Evolutionary conservation across 2,113 vertebrate species (phyloP).

Genomic region (Callaeas wilsoni): DNA sequence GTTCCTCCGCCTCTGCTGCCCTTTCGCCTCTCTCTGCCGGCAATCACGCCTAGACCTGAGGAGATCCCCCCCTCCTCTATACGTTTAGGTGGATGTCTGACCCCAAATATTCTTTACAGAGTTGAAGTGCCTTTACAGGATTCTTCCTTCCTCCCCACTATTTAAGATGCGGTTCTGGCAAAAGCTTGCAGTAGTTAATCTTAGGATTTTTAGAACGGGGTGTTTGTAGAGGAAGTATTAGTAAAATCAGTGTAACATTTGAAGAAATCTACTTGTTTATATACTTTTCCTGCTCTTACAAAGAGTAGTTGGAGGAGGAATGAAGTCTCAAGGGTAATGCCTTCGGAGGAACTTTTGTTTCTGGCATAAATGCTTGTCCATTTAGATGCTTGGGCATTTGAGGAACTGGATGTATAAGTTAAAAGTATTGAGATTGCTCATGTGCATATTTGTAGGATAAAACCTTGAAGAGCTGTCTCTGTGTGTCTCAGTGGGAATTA

Average conservation of each 20-base stretch:
- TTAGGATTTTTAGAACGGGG: neutral
- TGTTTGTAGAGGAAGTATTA: neutral
- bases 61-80: accelerated
- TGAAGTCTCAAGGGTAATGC: neutral
- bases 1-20: neutral
- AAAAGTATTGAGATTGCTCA: neutral
- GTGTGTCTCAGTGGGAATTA: neutral
- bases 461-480: neutral
- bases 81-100: neutral
- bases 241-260: neutral
- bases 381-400: neutral
- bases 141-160: neutral
- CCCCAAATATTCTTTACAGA: neutral
- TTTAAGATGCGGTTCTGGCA: neutral
- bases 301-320: neutral
- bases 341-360: neutral
- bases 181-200: neutral
- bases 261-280: neutral
- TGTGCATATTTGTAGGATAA: neutral
- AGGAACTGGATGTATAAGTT: neutral
- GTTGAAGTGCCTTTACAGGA: neutral
- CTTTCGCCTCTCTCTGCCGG: neutral
- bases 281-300: neutral
- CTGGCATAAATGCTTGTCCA: neutral
- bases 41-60: accelerated